A percentile compares a stretch with the other conserved stretches of the same genome.
phyloP scores from a whole-genome alignment of 2,888 invertebrate species.

The Cylloceria caligata region DNA sequence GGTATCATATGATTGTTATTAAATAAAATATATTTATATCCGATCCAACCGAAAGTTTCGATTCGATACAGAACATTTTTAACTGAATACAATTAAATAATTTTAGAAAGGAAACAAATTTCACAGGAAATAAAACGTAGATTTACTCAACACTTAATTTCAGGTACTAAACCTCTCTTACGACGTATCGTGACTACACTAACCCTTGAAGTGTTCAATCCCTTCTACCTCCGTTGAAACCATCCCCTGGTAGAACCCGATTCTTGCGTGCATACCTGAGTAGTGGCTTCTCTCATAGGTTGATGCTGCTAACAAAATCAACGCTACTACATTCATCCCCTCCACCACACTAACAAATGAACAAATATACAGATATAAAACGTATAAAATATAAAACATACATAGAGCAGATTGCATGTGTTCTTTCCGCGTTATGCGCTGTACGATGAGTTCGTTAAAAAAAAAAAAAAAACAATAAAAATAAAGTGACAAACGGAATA shows the following conservation, averaged over 20 bases:
- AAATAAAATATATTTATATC: too few relatives aligned
- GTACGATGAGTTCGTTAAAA: not conserved
- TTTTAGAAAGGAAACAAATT: too few relatives aligned
- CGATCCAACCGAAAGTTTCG: too few relatives aligned
- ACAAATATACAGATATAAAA: not conserved
- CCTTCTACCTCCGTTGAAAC: constrained; percentile 39
- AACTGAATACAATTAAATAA: too few relatives aligned
- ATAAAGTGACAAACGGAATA: constrained; percentile 23
- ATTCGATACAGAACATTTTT: too few relatives aligned
- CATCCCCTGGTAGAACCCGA: constrained; percentile 31
- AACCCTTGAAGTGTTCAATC: constrained; percentile 42
- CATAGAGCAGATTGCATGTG: not conserved
- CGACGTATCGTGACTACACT: constrained; percentile 50
- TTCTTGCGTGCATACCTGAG: constrained; percentile 51
- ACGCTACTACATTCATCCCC: not conserved
- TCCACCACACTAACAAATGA: constrained; percentile 6
- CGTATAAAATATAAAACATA: too few relatives aligned
- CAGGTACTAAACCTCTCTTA: constrained; percentile 36
- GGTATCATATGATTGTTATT: too few relatives aligned
- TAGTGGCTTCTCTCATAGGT: constrained; percentile 54
- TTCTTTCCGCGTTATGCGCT: not conserved
- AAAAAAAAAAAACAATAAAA: constrained; percentile 26
- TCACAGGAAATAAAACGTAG: not conserved
- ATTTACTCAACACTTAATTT: constrained; percentile 12
- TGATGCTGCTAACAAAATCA: constrained; percentile 38